Evolutionary conservation across 2,113 vertebrate species (phyloP).

Genomic region (Tricholaema leucomelas): DNA sequence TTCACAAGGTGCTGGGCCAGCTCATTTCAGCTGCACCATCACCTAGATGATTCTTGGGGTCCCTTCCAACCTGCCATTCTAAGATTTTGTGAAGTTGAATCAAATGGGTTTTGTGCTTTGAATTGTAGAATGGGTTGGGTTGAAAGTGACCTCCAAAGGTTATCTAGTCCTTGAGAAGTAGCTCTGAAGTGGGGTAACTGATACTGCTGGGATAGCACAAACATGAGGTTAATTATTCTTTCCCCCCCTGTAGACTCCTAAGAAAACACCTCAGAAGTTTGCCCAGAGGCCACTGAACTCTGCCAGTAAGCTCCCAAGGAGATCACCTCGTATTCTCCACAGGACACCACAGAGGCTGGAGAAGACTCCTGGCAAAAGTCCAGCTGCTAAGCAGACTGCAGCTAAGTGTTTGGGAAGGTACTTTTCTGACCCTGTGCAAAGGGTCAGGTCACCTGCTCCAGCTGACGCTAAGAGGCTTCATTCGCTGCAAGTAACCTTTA

Average conservation of each 20-base stretch:
- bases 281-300: conserved; percentile 37
- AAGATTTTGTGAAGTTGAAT: neutral
- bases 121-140: neutral
- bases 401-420: conserved; percentile 32
- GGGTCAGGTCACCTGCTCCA: conserved; percentile 57
- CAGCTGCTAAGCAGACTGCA: conserved; percentile 29
- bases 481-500: conserved; percentile 39
- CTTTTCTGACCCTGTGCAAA: conserved; percentile 8
- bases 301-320: conserved; percentile 13
- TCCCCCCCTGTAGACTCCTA: conserved; percentile 69
- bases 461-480: neutral
- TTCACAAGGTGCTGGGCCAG: too few relatives aligned
- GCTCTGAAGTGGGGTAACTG: neutral
- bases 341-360: conserved; percentile 15
- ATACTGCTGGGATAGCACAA: neutral
- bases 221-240: neutral
- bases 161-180: neutral
- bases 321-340: neutral
- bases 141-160: too few relatives aligned
- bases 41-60: too few relatives aligned
- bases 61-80: too few relatives aligned
- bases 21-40: too few relatives aligned
- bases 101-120: neutral
- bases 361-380: conserved; percentile 9
- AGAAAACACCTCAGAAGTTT: conserved; percentile 64